Conservation (phyloP, 2,797 vertebrate species). For the Remorina albescens region DNA sequence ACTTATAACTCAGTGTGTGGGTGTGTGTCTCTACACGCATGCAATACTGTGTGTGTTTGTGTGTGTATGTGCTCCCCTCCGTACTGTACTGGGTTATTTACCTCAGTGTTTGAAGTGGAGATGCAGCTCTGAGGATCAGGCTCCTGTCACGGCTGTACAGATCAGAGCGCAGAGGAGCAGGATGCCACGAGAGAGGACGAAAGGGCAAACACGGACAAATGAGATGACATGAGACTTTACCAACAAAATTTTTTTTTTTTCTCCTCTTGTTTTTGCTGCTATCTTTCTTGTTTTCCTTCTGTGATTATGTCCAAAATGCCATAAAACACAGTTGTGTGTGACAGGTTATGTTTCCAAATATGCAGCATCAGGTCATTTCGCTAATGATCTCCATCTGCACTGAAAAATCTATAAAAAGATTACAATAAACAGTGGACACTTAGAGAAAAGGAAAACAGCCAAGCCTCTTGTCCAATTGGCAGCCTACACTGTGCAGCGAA, state of each 20-base stretch:
- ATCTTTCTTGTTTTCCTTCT: background rate
- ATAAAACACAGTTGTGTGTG: background rate
- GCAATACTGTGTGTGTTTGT: slow-evolving; percentile 2
- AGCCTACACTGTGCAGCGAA: slow-evolving; percentile 10
- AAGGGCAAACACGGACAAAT: slow-evolving; percentile 64
- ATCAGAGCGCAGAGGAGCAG: slow-evolving; percentile 63
- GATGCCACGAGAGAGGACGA: slow-evolving; percentile 53
- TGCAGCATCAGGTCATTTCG: background rate
- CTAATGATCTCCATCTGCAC: background rate
- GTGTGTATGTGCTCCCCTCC: slow-evolving; percentile 21
- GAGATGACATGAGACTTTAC: slow-evolving; percentile 50
- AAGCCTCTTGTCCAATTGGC: background rate
- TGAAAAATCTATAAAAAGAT: background rate
- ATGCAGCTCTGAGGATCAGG: slow-evolving; percentile 61
- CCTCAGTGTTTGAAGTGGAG: slow-evolving; percentile 69
- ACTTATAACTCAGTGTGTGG: slow-evolving; percentile 30
- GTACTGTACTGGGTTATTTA: slow-evolving; percentile 59
- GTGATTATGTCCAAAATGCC: background rate
- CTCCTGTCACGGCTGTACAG: slow-evolving; percentile 62
- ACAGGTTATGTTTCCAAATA: background rate
- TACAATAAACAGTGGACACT: background rate
- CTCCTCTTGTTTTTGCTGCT: background rate
- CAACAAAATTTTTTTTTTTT: background rate
- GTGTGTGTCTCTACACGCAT: slow-evolving; percentile 20
- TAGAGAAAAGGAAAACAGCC: background rate